These are phyloP conservation scores for Tragulus kanchil DNA, from an alignment of 2,113 vertebrate genomes.

Conservation along the genomic window DNA sequence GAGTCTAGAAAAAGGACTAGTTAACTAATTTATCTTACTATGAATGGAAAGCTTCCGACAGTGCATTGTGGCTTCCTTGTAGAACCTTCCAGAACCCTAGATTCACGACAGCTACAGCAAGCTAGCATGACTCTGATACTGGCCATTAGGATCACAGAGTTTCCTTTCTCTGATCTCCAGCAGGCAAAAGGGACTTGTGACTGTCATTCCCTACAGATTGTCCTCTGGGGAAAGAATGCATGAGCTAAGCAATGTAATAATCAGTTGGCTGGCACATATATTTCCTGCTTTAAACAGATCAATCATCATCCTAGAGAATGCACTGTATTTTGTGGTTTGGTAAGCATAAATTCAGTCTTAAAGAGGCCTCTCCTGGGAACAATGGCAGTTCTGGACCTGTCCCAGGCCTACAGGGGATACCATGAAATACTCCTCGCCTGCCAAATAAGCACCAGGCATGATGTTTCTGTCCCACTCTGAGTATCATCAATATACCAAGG, in stretches of 20 bases:
- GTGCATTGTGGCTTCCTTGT: background rate
- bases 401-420: background rate
- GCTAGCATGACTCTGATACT: background rate
- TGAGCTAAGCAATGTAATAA: background rate
- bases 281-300: conserved; percentile 3
- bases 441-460: background rate
- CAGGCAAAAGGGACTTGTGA: background rate
- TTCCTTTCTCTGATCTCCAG: conserved; percentile 22
- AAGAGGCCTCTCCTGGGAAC: background rate
- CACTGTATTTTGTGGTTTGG: background rate
- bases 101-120: background rate
- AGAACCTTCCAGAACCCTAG: background rate
- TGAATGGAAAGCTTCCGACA: background rate
- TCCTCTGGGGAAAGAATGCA: conserved; percentile 5
- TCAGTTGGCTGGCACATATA: background rate
- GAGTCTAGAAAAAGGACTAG: background rate
- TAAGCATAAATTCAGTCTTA: background rate
- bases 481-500: background rate
- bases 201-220: background rate
- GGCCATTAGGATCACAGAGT: background rate
- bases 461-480: background rate
- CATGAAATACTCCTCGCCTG: background rate
- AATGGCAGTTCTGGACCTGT: background rate
- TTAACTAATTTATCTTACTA: background rate
- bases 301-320: background rate